These are phyloP conservation scores for Aurelia coerulea DNA, from an alignment of 30 jellyfish, hydroid and myxozoan genomes.

Conservation along the genomic window DNA sequence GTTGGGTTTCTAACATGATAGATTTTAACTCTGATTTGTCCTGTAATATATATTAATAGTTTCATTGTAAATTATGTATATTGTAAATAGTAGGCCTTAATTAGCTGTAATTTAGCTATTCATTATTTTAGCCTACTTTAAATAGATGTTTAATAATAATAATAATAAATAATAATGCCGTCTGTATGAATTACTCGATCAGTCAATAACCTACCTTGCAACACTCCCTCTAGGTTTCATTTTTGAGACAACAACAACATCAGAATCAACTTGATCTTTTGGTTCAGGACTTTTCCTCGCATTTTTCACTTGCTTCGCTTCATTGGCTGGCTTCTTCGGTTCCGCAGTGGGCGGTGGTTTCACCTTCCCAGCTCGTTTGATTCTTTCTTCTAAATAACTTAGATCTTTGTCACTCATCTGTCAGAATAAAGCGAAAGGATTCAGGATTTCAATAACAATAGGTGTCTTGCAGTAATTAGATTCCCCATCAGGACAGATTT, in stretches of 20 bases:
- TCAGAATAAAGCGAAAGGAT: not conserved
- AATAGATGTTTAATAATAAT: no score
- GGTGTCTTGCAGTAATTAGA: not conserved
- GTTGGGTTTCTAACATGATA: no score
- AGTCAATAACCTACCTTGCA: not conserved
- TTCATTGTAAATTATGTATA: no score
- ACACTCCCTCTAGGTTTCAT: slow-evolving; percentile 38
- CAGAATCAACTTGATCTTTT: slow-evolving; percentile 50
- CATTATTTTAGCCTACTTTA: no score
- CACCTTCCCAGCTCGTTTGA: slow-evolving; percentile 86
- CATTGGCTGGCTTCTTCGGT: slow-evolving; percentile 45
- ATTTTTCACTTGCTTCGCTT: slow-evolving; percentile 42
- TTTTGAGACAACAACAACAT: slow-evolving; percentile 35
- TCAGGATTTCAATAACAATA: not conserved
- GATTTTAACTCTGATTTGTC: no score
- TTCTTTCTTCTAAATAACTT: slow-evolving; percentile 87
- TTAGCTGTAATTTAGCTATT: no score
- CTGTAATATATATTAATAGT: no score
- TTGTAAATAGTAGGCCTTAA: no score
- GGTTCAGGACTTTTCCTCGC: slow-evolving; percentile 55
- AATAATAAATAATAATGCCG: no score
- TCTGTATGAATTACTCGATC: no score
- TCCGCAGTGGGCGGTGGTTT: slow-evolving; percentile 66
- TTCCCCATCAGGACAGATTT: no score
- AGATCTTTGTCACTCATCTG: slow-evolving; percentile 90